Evolutionary conservation across 1,140 invertebrate species (phyloP), one percentile per base, ranked within the genome.

Genomic region (Cepaea nemoralis): DNA sequence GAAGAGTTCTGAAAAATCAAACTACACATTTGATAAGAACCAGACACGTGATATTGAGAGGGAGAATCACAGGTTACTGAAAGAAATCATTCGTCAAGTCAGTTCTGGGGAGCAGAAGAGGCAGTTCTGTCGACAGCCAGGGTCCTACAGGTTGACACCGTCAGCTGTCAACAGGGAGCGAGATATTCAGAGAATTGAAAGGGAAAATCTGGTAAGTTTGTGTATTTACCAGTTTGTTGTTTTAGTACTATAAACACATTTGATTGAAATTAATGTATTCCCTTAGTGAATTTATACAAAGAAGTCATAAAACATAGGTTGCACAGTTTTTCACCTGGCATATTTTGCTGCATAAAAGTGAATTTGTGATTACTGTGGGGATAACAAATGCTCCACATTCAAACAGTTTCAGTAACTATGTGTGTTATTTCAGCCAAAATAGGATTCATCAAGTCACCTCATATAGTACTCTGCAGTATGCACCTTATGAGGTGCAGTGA

Each of bases 181-280:
- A 81, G 88, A 92, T 76, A 92, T 92, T 75, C 85, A 89, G 35
- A 87, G 90, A 83, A 92, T 93, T 82, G 91, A 92, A 84, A 79
- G 82, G 59, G 91, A 92, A 86, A 93, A 93, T 85, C 85, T 92
- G 90, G 92, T 92, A 85, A 87, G 89, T 48, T 66, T 77, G 8
- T 55, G 8, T 55, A 2, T 55, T 22, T 22, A 55, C 22, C 22
- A 8, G 16, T 55, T 55, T 55, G 50, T 55, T 14, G 5, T 55
- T 55, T 55, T 55, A 2, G 19, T 55, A 22, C 50, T 55, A 14
- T 10, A 55, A 22, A 5, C 50, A 14, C 22, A n/a, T n/a, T n/a
- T n/a, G n/a, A n/a, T n/a, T n/a, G n/a, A n/a, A n/a, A n/a, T n/a
- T n/a, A n/a, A n/a, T n/a, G n/a, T n/a, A n/a, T n/a, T n/a, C n/a